Evolutionary conservation across 2,888 invertebrate genomes (phyloP), one percentile per base, ranked within the genome.

Genomic region (Standfussiana lucernea): DNA sequence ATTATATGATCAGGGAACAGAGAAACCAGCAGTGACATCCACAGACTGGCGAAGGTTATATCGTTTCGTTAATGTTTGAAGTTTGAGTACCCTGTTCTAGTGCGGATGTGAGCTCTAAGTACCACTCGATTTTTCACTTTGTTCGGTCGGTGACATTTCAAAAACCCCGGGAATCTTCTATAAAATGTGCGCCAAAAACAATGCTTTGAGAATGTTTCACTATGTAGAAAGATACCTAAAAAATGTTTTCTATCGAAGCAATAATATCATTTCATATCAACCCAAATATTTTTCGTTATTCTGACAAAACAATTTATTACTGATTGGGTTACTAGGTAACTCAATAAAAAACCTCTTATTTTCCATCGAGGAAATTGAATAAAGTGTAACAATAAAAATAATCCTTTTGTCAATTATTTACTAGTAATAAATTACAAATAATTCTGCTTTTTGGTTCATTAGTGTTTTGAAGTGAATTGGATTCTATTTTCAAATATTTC

Each of bases 61-160:
- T 50, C 2, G 42, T 66, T 72, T 69, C 47, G 21, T 47, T 13
- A 80, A 62, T 67, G 32, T n/a, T 21, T 37, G n/a, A 66, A 7
- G 67, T 40, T 37, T 66, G 50, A 85, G 71, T 56, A 67, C 32
- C 32, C 15, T 61, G 35, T 56, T 86, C 79, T 66, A 65, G 71
- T 75, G 86, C 83, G 86, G 83, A 83, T 83, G 72, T 72, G 72
- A 66, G 74, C 24, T 35, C 56, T 6, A 21, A 79, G 79, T 72
- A 62, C 47, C 64, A 50, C 74, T 83, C 53, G 45, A 74, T 56
- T 65, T 77, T 70, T 72, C 45, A 62, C 79, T 72, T 74, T 69
- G 47, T 18, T 35, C 32, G 37, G 56, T 86, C 32, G 28, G 53
- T 50, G 82, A 69, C 61, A 47, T 82, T 83, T 59, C 24, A 56